Conservation (phyloP, 2,797 vertebrate species). For the Lutjanus argentimaculatus region DNA sequence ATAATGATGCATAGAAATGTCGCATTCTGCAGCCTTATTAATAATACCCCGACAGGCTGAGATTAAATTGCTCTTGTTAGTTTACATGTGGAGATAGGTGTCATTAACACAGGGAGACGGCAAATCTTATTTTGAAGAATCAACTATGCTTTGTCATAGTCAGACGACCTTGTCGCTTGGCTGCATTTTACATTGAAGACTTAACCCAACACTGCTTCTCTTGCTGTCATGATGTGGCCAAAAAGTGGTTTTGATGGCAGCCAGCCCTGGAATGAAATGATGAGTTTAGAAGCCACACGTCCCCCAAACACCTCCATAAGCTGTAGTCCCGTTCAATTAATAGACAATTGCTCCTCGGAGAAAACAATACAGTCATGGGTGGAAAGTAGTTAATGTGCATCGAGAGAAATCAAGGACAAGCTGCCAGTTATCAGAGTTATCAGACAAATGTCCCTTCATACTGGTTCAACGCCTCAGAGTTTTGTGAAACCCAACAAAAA, state of each 20-base stretch:
- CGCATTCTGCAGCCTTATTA: background rate
- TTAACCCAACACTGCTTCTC: background rate
- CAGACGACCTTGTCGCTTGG: background rate
- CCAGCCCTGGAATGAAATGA: background rate
- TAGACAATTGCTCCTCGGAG: background rate
- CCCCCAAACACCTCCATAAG: background rate
- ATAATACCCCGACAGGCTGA: constrained; percentile 3
- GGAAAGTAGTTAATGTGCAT: background rate
- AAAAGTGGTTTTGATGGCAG: constrained; percentile 3
- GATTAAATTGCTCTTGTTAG: constrained; percentile 8
- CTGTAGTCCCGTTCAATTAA: background rate
- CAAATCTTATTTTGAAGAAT: constrained; percentile 5
- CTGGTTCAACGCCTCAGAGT: background rate
- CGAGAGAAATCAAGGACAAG: constrained; percentile 20
- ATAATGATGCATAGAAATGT: background rate
- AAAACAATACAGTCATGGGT: constrained; percentile 4
- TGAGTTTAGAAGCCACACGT: background rate
- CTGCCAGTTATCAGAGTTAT: background rate
- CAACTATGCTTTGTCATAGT: background rate
- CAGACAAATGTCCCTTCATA: constrained; percentile 1
- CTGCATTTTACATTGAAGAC: background rate
- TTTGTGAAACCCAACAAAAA: background rate
- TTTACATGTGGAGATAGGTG: background rate
- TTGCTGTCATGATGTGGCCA: background rate
- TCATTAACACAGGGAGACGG: background rate